Conservation (phyloP, 2,888 invertebrate genomes). For the Pandemis cinnamomeana region DNA sequence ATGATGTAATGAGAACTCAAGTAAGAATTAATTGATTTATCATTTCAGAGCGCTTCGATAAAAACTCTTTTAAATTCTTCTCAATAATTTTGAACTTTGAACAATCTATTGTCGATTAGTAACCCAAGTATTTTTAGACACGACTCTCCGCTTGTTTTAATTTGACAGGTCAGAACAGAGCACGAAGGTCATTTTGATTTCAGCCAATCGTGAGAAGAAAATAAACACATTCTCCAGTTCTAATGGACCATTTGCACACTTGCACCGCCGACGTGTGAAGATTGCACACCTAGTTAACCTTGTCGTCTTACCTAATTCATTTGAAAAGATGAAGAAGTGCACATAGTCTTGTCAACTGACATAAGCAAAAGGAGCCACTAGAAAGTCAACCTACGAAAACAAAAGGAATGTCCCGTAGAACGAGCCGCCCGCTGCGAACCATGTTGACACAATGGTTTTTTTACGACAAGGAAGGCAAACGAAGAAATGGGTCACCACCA, state of each 20-base stretch:
- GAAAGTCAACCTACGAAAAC: too few species aligned
- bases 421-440: too few species aligned
- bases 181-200: not conserved
- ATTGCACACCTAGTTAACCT: not conserved
- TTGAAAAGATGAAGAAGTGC: not conserved
- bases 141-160: not conserved
- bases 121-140: not conserved
- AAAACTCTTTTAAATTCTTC: too few species aligned
- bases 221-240: slow-evolving; percentile 6
- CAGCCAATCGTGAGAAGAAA: slow-evolving; percentile 1
- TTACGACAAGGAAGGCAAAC: too few species aligned
- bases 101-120: not conserved
- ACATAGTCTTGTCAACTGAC: not conserved
- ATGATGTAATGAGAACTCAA: too few species aligned
- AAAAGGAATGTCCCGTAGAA: too few species aligned
- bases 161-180: not conserved
- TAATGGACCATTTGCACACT: not conserved
- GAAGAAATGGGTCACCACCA: too few species aligned
- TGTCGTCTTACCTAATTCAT: not conserved
- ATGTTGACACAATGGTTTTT: too few species aligned
- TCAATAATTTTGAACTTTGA: too few species aligned
- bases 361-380: too few species aligned
- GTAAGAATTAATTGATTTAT: too few species aligned
- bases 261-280: not conserved
- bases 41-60: too few species aligned